These are phyloP conservation scores for Hippocampus guttulatus DNA, from an alignment of 2,113 vertebrate genomes.

Conservation along the genomic window DNA sequence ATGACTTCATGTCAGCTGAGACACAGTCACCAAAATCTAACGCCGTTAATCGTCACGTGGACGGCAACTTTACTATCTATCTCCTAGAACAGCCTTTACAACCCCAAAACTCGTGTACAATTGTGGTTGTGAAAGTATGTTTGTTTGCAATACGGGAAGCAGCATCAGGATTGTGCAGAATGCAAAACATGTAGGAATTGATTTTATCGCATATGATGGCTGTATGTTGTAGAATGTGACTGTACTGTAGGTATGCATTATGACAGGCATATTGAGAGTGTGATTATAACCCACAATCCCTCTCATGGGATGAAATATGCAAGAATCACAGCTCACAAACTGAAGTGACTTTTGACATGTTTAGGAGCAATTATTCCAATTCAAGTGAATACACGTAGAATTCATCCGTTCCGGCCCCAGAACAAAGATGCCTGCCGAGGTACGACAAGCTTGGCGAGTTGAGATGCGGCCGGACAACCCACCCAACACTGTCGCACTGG, in stretches of 20 bases:
- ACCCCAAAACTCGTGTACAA: slow-evolving; percentile 11
- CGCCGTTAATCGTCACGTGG: slow-evolving; percentile 3
- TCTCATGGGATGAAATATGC: background rate
- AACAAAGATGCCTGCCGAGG: background rate
- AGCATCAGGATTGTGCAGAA: slow-evolving; percentile 1
- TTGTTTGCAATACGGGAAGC: background rate
- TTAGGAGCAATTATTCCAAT: background rate
- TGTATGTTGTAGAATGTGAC: background rate
- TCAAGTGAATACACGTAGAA: background rate
- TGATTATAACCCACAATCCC: background rate
- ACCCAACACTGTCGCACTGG: background rate
- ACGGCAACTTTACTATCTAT: slow-evolving; percentile 8
- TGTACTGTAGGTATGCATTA: background rate
- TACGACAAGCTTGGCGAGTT: background rate
- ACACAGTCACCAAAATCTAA: slow-evolving; percentile 2
- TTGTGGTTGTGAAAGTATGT: background rate
- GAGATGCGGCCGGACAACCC: background rate
- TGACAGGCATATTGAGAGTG: background rate
- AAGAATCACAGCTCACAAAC: background rate
- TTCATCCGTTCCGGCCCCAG: background rate
- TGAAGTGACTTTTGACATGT: background rate
- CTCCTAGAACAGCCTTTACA: slow-evolving; percentile 2
- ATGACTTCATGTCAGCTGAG: background rate
- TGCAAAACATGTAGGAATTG: background rate
- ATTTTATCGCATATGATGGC: background rate